A percentile compares a stretch with the other conserved stretches of the same genome.
These are phyloP conservation scores for Halichoerus grypus DNA, from an alignment of 2,113 vertebrate species.

Conservation along the genomic window DNA sequence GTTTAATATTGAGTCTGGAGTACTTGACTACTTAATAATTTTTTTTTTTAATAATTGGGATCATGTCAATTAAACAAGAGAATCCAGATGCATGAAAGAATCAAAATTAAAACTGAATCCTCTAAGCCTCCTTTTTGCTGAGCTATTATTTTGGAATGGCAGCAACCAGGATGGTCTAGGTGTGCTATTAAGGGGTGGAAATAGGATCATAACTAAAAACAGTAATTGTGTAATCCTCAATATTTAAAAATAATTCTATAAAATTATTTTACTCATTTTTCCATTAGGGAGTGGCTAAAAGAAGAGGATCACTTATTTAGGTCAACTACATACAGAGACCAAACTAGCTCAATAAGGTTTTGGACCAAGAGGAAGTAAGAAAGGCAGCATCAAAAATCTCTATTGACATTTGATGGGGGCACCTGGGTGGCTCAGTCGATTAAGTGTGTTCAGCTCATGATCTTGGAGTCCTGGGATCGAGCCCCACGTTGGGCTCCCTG, in stretches of 20 bases:
- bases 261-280: background rate
- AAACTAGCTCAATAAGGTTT: background rate
- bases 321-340: background rate
- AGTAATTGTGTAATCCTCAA: background rate
- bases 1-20: background rate
- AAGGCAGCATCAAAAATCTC: background rate
- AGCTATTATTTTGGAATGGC: background rate
- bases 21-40: background rate
- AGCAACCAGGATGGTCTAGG: background rate
- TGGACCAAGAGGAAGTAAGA: background rate
- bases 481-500: background rate
- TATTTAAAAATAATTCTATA: background rate
- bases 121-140: fast-evolving
- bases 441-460: background rate
- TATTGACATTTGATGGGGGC: too few species aligned
- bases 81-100: background rate
- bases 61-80: background rate
- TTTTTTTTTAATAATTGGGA: background rate
- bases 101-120: background rate
- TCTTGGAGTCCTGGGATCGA: background rate
- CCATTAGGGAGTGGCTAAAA: background rate
- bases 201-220: too few species aligned
- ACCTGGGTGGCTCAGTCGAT: background rate
- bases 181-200: background rate
- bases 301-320: background rate